Evolutionary conservation across 2,113 vertebrate genomes (phyloP).

Genomic region (Tympanuchus pallidicinctus): DNA sequence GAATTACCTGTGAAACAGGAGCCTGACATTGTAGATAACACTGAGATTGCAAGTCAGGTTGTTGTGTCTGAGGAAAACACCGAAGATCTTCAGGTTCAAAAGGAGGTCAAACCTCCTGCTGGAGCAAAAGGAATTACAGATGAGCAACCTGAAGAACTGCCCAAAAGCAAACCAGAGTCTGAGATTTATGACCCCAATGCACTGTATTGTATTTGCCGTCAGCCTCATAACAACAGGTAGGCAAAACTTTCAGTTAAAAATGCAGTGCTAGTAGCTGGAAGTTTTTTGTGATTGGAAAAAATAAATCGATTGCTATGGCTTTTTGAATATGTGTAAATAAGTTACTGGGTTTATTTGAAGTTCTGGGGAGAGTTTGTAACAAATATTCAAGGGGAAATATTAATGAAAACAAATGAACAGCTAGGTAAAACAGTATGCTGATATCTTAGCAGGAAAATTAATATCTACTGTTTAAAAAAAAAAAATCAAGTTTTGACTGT

Average conservation of each 20-base stretch:
- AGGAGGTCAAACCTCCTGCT: constrained; percentile 51
- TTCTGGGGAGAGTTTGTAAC: not conserved
- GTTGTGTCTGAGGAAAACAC: constrained; percentile 65
- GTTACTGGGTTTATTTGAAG: not conserved
- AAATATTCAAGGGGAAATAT: not conserved
- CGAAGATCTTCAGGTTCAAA: constrained; percentile 45
- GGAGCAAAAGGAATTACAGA: constrained; percentile 42
- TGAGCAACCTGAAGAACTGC: not conserved
- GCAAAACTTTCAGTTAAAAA: not conserved
- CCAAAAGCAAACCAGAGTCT: constrained; percentile 75
- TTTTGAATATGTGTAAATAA: not conserved
- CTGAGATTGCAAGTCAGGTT: constrained; percentile 66
- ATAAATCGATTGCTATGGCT: not conserved
- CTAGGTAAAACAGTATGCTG: not conserved
- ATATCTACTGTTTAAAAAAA: not conserved
- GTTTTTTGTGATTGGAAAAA: not conserved
- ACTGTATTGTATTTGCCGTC: constrained; percentile 89
- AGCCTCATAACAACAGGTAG: constrained; percentile 91
- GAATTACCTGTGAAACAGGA: constrained; percentile 21
- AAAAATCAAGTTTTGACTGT: not conserved
- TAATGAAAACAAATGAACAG: not conserved
- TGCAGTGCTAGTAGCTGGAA: not conserved
- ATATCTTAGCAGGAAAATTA: not conserved
- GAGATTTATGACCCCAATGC: constrained; percentile 84
- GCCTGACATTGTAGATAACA: constrained; percentile 64